Conservation (phyloP, 2,113 vertebrate species). For the Percina caprodes region DNA sequence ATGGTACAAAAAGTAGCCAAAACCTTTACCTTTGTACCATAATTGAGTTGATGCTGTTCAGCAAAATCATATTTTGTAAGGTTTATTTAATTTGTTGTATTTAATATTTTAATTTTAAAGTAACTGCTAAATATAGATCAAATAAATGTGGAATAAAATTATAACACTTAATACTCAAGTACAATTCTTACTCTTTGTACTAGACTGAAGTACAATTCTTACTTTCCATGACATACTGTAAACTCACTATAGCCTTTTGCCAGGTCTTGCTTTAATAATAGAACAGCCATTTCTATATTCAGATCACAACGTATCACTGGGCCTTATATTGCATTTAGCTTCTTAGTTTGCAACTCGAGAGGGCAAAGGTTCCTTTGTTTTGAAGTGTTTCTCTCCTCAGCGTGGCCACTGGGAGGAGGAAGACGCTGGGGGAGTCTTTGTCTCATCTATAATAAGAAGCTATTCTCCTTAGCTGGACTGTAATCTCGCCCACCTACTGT, state of each 20-base stretch:
- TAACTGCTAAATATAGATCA: background rate
- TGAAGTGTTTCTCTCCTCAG: conserved; percentile 43
- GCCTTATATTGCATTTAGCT: conserved; percentile 26
- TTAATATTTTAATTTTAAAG: background rate
- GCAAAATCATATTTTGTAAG: background rate
- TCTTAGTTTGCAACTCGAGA: conserved; percentile 33
- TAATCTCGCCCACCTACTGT: conserved; percentile 54
- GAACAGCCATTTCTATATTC: conserved; percentile 16
- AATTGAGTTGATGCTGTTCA: background rate
- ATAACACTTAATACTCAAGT: background rate
- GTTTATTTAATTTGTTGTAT: background rate
- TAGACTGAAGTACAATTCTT: background rate
- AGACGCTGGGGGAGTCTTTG: conserved; percentile 45
- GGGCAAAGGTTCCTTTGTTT: conserved; percentile 58
- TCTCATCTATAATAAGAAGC: conserved; percentile 74
- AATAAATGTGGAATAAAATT: background rate
- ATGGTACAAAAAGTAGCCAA: background rate
- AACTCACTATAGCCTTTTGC: background rate
- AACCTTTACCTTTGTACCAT: background rate
- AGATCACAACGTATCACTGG: conserved; percentile 4
- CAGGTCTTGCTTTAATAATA: conserved; percentile 10
- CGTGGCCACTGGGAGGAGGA: conserved; percentile 65
- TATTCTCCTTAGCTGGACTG: conserved; percentile 52
- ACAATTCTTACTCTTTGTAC: too few species aligned
- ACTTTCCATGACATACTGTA: background rate